Evolutionary conservation across 2,113 vertebrate genomes (phyloP).

Genomic region (Colinus virginianus): DNA sequence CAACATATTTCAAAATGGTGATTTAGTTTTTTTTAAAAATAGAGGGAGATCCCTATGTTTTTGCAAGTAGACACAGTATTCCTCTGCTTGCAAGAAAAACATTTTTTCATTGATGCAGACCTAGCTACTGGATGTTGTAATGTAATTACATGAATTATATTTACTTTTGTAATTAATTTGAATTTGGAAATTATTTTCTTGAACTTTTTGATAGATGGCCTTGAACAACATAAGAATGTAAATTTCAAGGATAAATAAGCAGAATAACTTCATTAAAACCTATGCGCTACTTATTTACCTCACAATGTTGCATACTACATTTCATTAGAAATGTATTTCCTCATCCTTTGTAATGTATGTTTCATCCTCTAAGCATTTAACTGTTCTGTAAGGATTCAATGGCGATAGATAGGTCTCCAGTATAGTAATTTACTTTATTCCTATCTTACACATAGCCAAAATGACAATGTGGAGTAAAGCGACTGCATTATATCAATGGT

Average conservation of each 20-base stretch:
- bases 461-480: background rate
- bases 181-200: background rate
- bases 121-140: background rate
- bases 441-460: rapidly evolving
- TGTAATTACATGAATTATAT: background rate
- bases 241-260: background rate
- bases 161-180: background rate
- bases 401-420: background rate
- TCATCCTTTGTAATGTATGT: background rate
- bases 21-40: background rate
- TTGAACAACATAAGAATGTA: background rate
- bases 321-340: background rate
- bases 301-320: background rate
- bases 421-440: background rate
- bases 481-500: background rate
- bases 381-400: background rate
- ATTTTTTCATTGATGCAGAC: background rate
- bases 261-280: background rate
- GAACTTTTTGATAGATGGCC: background rate
- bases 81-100: background rate
- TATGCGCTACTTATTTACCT: background rate
- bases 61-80: background rate
- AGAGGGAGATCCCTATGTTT: background rate
- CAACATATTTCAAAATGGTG: background rate
- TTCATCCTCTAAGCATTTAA: background rate